Conservation (phyloP, 2,797 vertebrate species). For the Acanthurus tractus region DNA sequence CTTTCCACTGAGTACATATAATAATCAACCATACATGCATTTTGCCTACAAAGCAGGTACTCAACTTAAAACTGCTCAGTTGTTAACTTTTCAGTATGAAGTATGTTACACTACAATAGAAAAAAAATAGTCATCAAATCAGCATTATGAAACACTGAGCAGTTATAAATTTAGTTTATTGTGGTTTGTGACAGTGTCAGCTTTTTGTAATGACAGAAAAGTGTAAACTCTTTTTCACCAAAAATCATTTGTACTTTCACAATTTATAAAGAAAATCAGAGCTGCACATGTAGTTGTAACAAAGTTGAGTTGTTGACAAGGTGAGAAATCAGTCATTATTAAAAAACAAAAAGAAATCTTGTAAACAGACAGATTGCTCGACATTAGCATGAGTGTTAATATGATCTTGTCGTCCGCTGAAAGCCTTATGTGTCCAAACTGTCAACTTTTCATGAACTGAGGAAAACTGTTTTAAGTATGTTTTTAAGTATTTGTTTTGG, state of each 20-base stretch:
- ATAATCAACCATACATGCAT: constrained; percentile 22
- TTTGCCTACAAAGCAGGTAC: constrained; percentile 11
- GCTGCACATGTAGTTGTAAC: constrained; percentile 4
- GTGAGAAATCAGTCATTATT: constrained; percentile 38
- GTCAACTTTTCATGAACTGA: background rate
- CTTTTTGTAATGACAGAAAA: constrained; percentile 24
- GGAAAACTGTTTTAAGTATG: background rate
- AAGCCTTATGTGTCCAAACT: background rate
- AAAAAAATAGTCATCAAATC: constrained; percentile 4
- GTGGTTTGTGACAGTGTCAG: constrained; percentile 1
- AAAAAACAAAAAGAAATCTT: constrained; percentile 46
- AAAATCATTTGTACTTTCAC: constrained; percentile 48
- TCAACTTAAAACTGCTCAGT: background rate
- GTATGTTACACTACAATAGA: background rate
- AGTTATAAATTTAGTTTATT: background rate
- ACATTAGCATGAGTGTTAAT: constrained; percentile 10
- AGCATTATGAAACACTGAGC: constrained; percentile 11
- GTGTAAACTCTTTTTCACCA: constrained; percentile 13
- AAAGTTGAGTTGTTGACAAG: constrained; percentile 20
- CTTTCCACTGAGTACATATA: constrained; percentile 6
- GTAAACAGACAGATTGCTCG: constrained; percentile 41
- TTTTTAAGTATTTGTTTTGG: background rate
- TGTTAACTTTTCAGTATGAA: constrained; percentile 3
- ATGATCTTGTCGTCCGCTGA: background rate
- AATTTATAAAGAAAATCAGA: constrained; percentile 42